Base-by-base conservation (phyloP, 2,888 invertebrate species). In the Pristionchus fissidentatus region DNA sequence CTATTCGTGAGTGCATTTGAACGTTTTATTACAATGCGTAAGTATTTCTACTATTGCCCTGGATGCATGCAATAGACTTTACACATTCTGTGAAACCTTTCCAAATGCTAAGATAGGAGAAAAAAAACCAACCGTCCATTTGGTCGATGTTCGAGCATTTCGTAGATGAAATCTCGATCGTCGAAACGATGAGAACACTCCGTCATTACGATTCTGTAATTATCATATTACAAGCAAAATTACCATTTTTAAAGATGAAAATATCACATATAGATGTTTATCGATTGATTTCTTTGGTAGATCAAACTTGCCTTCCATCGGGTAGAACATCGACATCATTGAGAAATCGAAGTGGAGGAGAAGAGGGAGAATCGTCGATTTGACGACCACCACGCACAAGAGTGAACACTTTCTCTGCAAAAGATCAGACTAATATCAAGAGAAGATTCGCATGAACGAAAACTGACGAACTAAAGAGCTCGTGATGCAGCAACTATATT, bases 311-410 rank as follows among this genome's bases (percentile, higher is more conserved):
- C 13, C 87, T 81, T 19, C 89, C 89, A 83, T 89, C 89, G 13
- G 88, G 87, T 8, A 88, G 84, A 49, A 87, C 79, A 66, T 87
- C 89, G 57, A 89, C 75, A 77, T 89, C 89, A 46, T 89, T 89
- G 52, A 88, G 66, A 70, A 87, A 87, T n/a, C 80, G 73, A 1
- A 84, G 84, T 26, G 83, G 70, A 57, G 83, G 57, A 52, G 57
- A 52, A n/a, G 83, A 81, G 19, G 77, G 66, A 46, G 85, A 83
- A 49, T 86, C 84, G 8, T 84, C 49, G 13, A 86, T 84, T 15
- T 84, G 49, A 46, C 86, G 84, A 26, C 87, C 87, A n/a, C 84
- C 85, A 38, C 85, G 84, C 1, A 87, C 55, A 4, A 87, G 81
- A 60, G 86, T 87, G 3, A 84, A 80, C 5, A 86, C 85, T 52